Evolutionary conservation across 2,797 vertebrate species (phyloP).

Genomic region (Anguilla megastoma): DNA sequence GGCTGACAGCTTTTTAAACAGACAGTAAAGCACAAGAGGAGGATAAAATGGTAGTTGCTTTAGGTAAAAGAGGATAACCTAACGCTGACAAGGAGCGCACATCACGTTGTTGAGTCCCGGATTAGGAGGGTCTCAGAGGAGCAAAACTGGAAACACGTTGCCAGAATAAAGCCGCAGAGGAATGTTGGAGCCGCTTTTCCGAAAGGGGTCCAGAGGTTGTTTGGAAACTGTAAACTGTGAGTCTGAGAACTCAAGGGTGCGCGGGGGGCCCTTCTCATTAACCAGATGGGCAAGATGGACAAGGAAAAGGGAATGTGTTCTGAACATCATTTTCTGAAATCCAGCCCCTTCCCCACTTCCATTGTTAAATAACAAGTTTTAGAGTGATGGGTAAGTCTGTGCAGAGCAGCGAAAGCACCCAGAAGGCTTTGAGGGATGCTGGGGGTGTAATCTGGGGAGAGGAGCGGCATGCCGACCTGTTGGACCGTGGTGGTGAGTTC

Average conservation of each 20-base stretch:
- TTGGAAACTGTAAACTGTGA: constrained; percentile 63
- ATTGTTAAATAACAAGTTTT: constrained; percentile 31
- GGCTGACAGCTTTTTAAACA: background rate
- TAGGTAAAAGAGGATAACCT: constrained; percentile 11
- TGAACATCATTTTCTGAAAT: constrained; percentile 57
- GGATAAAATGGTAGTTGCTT: background rate
- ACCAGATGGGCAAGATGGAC: constrained; percentile 41
- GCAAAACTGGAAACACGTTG: constrained; percentile 65
- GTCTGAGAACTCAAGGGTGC: constrained; percentile 12
- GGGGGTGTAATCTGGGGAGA: constrained; percentile 28
- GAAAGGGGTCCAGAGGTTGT: constrained; percentile 51
- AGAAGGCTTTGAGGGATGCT: background rate
- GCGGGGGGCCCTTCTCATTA: constrained; percentile 60
- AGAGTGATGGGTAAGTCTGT: constrained; percentile 32
- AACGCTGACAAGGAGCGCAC: constrained; percentile 9
- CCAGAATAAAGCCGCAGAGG: constrained; percentile 47
- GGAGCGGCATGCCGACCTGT: constrained; percentile 79
- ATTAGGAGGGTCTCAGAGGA: constrained; percentile 49
- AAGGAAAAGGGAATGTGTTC: constrained; percentile 44
- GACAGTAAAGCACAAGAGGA: background rate
- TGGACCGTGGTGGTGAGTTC: constrained; percentile 97
- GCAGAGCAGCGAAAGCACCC: constrained; percentile 34
- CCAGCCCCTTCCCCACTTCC: background rate
- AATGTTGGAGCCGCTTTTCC: constrained; percentile 59
- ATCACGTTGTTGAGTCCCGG: constrained; percentile 40